phyloP scores from a whole-genome alignment of 2,888 invertebrate genomes.

The Ferrisia virgata region DNA sequence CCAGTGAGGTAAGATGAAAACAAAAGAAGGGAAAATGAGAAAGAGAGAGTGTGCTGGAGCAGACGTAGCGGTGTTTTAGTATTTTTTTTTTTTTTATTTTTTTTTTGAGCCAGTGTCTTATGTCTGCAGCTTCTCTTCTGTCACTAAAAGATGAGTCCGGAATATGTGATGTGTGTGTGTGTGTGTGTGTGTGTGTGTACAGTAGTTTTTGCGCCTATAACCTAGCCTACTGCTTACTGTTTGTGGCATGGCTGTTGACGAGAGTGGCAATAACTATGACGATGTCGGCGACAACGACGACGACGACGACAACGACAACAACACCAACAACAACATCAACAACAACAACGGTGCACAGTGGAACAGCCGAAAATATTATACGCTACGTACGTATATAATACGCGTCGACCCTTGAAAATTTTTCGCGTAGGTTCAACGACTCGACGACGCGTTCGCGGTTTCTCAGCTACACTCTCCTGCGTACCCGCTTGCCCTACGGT shows the following conservation, averaged over 20 bases:
- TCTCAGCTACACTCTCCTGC: constrained; percentile 11
- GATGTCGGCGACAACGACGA: background rate
- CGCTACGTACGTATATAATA: background rate
- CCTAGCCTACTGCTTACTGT: constrained; percentile 26
- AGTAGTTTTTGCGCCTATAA: constrained; percentile 35
- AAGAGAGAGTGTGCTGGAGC: background rate
- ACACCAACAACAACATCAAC: background rate
- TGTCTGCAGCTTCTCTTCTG: too few relatives aligned
- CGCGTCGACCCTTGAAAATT: constrained; percentile 32
- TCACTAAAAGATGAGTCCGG: too few relatives aligned
- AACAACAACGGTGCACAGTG: background rate
- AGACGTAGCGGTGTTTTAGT: background rate
- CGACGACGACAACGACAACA: background rate
- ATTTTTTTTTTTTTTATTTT: too few relatives aligned
- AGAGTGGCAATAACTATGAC: background rate
- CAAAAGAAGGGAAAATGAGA: too few relatives aligned
- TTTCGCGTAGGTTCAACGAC: constrained; percentile 39
- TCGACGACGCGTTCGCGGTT: constrained; percentile 33
- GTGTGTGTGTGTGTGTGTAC: background rate
- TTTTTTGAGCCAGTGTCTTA: too few relatives aligned
- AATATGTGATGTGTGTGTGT: background rate
- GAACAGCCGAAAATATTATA: constrained; percentile 22
- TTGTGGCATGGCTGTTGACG: background rate
- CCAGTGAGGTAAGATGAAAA: background rate
- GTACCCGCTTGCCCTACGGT: constrained; percentile 15